phyloP scores from a whole-genome alignment of 2,797 vertebrate genomes.

The Lemur catta region DNA sequence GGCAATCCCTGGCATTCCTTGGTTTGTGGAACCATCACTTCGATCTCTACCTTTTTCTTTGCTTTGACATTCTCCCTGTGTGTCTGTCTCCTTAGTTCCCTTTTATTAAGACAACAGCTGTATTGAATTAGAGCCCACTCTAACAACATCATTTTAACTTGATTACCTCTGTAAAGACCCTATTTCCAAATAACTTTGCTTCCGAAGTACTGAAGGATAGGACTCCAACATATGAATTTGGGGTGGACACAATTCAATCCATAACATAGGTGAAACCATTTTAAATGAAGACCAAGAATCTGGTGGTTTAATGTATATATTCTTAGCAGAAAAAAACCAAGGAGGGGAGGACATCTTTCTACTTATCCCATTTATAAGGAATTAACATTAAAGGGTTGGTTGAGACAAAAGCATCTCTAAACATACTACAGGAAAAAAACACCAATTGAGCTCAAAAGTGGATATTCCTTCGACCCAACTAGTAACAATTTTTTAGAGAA shows the following conservation, averaged over 20 bases:
- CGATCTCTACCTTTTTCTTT: neutral
- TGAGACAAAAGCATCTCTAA: neutral
- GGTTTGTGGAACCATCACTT: neutral
- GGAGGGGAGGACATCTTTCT: neutral
- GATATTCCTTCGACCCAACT: neutral
- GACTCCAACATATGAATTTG: neutral
- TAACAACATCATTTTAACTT: neutral
- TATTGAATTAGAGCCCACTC: neutral
- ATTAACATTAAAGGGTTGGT: neutral
- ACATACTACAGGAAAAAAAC: neutral
- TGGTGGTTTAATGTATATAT: neutral
- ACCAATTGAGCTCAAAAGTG: neutral
- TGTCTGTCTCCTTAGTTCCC: neutral
- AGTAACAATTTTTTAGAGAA: neutral
- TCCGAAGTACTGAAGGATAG: neutral
- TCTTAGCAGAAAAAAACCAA: neutral
- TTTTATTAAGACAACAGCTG: neutral
- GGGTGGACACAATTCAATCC: neutral
- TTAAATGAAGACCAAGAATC: neutral
- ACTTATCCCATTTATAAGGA: neutral
- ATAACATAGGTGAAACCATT: neutral
- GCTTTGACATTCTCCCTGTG: neutral
- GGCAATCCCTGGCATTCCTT: neutral
- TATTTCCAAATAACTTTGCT: neutral
- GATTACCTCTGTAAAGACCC: neutral